Evolutionary conservation across 2,797 vertebrate genomes (phyloP).

Genomic region (Acipenser oxyrinchus): DNA sequence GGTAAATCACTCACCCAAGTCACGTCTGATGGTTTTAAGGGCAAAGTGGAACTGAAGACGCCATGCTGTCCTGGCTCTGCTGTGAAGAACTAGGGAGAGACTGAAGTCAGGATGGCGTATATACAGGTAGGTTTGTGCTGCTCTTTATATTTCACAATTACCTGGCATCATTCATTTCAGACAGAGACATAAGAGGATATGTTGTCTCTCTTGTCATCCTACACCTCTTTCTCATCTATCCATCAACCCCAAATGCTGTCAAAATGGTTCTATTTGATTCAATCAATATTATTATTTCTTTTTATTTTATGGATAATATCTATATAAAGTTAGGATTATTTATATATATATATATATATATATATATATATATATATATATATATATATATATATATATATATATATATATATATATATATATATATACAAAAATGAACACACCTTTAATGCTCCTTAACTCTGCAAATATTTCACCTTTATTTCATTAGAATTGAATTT

Average conservation of each 20-base stretch:
- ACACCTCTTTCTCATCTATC: background rate
- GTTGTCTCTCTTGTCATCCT: constrained; percentile 4
- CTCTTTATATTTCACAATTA: background rate
- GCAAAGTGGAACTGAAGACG: constrained; percentile 31
- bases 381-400: background rate
- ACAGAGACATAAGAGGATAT: background rate
- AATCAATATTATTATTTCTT: background rate
- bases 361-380: no score
- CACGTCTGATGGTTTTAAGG: constrained; percentile 38
- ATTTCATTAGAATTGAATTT: no score
- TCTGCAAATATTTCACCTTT: no score
- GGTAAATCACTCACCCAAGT: constrained; percentile 36
- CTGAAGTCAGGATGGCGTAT: constrained; percentile 61
- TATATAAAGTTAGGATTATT: background rate
- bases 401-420: background rate
- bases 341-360: background rate
- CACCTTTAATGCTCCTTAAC: no score
- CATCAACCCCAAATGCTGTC: constrained; percentile 2
- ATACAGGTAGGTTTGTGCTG: constrained; percentile 58
- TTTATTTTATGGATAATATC: background rate
- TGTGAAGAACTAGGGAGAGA: constrained; percentile 30
- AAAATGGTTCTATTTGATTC: background rate
- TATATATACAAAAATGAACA: no score
- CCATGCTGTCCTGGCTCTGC: constrained; percentile 23
- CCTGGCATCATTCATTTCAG: background rate